Conservation (phyloP, 1,140 invertebrate genomes). For the silkworm (Bombyx mori) region DNA sequence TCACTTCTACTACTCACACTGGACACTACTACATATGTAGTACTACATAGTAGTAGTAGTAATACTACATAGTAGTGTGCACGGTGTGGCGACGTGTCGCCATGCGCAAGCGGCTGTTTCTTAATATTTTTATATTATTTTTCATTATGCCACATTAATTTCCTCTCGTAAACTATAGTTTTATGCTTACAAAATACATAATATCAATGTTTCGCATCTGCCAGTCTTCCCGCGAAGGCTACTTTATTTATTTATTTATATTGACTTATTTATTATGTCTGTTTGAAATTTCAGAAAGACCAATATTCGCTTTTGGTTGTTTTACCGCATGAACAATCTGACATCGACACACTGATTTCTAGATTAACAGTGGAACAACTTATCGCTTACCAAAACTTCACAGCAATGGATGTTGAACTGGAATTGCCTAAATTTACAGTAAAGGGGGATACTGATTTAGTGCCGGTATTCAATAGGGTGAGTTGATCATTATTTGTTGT, state of each 20-base stretch:
- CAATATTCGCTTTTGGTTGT: conserved; percentile 47
- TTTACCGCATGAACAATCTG: conserved; percentile 38
- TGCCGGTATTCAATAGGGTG: conserved; percentile 17
- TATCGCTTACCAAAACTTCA: conserved; percentile 56
- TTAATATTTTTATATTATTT: no score
- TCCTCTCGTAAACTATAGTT: no score
- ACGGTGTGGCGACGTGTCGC: no score
- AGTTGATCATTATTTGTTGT: conserved; percentile 6
- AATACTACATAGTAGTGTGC: no score
- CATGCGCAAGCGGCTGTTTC: no score
- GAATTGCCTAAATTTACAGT: conserved; percentile 78
- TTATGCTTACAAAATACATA: no score
- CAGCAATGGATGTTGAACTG: conserved; percentile 70
- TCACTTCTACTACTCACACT: no score
- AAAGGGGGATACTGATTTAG: conserved; percentile 72
- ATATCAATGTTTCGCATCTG: no score
- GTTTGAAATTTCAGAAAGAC: conserved; percentile 33
- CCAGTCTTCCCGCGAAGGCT: not conserved
- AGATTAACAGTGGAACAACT: conserved; percentile 67
- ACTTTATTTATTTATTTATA: not conserved
- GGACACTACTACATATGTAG: no score
- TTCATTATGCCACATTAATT: no score
- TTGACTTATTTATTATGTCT: not conserved
- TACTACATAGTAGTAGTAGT: no score
- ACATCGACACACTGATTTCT: conserved; percentile 9